Base-by-base conservation (phyloP, 2,888 invertebrate species). In the Hetaerina titia region DNA sequence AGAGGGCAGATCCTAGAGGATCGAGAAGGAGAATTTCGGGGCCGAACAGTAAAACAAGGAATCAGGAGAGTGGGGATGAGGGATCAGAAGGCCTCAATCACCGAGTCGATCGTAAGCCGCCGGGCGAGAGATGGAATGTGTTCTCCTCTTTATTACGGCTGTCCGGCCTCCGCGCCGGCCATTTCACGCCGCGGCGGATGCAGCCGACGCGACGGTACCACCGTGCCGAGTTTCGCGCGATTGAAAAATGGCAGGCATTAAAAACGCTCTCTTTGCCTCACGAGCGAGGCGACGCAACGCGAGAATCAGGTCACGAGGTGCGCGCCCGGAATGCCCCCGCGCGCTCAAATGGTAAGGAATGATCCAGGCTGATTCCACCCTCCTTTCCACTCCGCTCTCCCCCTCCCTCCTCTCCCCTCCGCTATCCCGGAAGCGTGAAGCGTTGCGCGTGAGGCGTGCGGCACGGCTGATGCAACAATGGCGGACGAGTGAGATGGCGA, bases 171-270 rank as follows among this genome's bases (percentile, higher is more conserved):
- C 56, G 9, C n/a, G n/a, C 25, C 15, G 81, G 31, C 89, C 57
- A n/a, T 89, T 58, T 22, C 89, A 17, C 58, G 56, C 89, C 57
- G 7, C 45, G 69, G 22, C 69, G n/a, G 69, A 9, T n/a, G 69
- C 22, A n/a, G 81, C 81, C 81, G 81, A 81, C 81, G 31, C 22
- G 81, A 81, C 31, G 25, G 63, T 90, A 31, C 88, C 88, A 6
- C 31, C 17, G n/a, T 64, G 56, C 56, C 69, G 58, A 57, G 60
- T 60, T 58, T 25, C 90, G 69, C 22, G 64, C 92, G 69, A 92
- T 92, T 92, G 92, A 92, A 92, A 92, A 92, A 92, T 74, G 92
- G 92, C 92, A 57, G 57, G 74, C 69, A 92, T 92, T 92, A 92
- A 92, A 19, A 58, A 89, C 89, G n/a, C 89, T 89, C 57, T 56